Percentiles rank a stretch among this genome's conserved stretches.
These are phyloP conservation scores for Euplagia quadripunctaria DNA, from an alignment of 2,888 invertebrate species.

Conservation along the genomic window DNA sequence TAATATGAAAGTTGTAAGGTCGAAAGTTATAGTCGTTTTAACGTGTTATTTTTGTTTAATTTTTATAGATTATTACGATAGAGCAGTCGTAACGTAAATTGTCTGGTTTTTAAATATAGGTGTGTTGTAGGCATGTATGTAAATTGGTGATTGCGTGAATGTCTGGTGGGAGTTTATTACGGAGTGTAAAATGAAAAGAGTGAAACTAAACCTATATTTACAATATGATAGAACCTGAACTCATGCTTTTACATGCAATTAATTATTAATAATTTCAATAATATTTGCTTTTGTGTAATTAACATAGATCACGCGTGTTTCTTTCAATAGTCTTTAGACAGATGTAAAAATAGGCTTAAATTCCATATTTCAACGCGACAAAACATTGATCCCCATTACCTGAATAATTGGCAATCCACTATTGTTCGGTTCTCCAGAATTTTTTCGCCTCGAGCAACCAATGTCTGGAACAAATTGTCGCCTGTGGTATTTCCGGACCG, in stretches of 20 bases:
- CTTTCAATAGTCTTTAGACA: too few species aligned
- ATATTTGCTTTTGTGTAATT: neutral
- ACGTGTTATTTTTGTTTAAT: slow-evolving; percentile 50
- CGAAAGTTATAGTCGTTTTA: slow-evolving; percentile 47
- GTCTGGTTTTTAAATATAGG: slow-evolving; percentile 49
- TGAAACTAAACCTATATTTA: slow-evolving; percentile 8
- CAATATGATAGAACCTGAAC: slow-evolving; percentile 7
- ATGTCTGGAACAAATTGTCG: too few species aligned
- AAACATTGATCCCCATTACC: too few species aligned
- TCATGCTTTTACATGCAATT: neutral
- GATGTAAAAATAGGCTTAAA: neutral
- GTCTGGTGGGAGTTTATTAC: slow-evolving; percentile 29
- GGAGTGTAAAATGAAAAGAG: neutral
- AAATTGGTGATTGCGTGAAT: slow-evolving; percentile 42
- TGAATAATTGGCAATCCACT: too few species aligned
- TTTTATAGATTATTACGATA: slow-evolving; percentile 64
- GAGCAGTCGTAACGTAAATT: slow-evolving; percentile 64
- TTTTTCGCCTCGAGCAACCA: too few species aligned
- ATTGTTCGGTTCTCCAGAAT: too few species aligned
- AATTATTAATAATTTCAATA: neutral
- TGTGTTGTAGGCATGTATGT: slow-evolving; percentile 37
- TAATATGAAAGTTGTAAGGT: slow-evolving; percentile 56
- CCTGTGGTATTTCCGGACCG: too few species aligned
- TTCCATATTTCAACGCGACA: neutral
- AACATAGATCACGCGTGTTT: neutral